Percentiles rank a stretch among this genome's conserved stretches.
These are phyloP conservation scores for Tonatia bakeri DNA, from an alignment of 2,113 vertebrate genomes.

Conservation along the genomic window DNA sequence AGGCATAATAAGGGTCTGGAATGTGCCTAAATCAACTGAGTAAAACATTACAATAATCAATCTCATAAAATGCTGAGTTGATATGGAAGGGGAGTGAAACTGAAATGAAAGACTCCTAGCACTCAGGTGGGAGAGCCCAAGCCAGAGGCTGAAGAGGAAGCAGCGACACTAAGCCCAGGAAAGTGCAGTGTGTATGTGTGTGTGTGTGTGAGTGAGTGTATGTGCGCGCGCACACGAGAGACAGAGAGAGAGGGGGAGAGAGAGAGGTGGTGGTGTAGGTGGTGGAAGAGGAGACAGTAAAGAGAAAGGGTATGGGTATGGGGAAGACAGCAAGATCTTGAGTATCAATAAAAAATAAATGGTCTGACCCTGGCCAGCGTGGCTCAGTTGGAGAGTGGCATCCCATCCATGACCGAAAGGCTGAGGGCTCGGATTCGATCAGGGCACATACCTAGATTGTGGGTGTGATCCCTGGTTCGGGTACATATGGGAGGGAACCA, in stretches of 20 bases:
- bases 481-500: too few species aligned
- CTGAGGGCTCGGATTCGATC: too few species aligned
- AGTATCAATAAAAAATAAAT: neutral
- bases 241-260: neutral
- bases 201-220: neutral
- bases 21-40: neutral
- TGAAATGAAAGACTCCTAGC: neutral
- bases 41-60: neutral
- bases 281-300: too few species aligned
- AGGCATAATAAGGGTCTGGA: neutral
- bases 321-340: neutral
- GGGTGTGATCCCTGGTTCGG: too few species aligned
- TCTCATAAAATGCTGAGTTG: neutral
- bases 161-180: neutral
- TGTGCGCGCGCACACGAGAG: too few species aligned
- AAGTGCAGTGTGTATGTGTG: neutral
- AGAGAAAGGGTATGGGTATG: neutral
- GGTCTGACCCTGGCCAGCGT: neutral
- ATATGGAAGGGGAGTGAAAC: neutral
- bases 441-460: too few species aligned
- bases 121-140: neutral
- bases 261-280: rapidly evolving
- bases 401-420: too few species aligned
- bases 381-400: too few species aligned
- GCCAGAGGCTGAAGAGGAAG: neutral